These are phyloP conservation scores for Yponomeuta plumbellus DNA, from an alignment of 2,888 invertebrate genomes.

Conservation along the genomic window DNA sequence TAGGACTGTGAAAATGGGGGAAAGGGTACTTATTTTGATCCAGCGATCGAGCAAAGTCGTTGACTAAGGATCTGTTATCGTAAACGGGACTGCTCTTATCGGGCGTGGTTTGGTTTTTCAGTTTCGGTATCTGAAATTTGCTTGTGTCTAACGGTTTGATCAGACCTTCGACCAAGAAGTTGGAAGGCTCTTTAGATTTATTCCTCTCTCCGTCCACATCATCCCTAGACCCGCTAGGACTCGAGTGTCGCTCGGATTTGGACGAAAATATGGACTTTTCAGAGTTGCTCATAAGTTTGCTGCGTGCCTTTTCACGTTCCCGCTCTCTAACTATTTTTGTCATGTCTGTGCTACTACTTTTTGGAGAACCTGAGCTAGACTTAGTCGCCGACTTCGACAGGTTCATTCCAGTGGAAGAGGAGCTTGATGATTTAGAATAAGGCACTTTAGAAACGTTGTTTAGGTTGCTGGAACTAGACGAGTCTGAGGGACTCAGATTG, in stretches of 20 bases:
- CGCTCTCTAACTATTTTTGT: conserved; percentile 75
- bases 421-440: conserved; percentile 65
- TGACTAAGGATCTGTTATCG: conserved; percentile 61
- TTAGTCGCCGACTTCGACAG: conserved; percentile 67
- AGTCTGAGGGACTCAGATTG: conserved; percentile 58
- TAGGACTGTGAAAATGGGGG: conserved; percentile 59
- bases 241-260: conserved; percentile 80
- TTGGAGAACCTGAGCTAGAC: conserved; percentile 77
- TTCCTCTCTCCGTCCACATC: conserved; percentile 80
- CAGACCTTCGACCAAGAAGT: conserved; percentile 82
- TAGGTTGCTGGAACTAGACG: conserved; percentile 41
- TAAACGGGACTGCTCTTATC: conserved; percentile 65
- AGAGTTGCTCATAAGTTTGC: conserved; percentile 74
- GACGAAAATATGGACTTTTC: conserved; percentile 81
- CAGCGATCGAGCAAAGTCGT: conserved; percentile 60
- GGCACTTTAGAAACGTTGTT: conserved; percentile 61
- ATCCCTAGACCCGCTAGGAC: conserved; percentile 79
- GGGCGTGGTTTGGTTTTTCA: conserved; percentile 72
- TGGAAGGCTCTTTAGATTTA: conserved; percentile 80
- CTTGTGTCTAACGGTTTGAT: conserved; percentile 87
- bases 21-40: conserved; percentile 67
- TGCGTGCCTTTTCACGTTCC: conserved; percentile 76
- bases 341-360: conserved; percentile 76
- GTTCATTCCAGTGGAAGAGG: conserved; percentile 60
- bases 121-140: conserved; percentile 92